Base-by-base conservation (phyloP, 2,888 invertebrate genomes). In the Globia sparganii region DNA sequence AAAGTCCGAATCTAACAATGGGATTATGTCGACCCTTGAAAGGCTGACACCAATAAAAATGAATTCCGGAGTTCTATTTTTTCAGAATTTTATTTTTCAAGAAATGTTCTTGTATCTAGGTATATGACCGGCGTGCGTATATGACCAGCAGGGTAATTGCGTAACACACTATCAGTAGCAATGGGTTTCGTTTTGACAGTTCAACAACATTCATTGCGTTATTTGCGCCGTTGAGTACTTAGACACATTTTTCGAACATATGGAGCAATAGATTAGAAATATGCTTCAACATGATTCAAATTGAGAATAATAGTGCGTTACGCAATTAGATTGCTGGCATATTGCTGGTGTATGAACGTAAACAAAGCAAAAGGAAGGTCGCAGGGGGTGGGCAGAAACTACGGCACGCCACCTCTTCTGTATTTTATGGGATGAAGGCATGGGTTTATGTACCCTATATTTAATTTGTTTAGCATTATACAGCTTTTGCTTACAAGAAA, bases 1-100 rank as follows among this genome's bases (percentile, higher is more conserved):
- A 37, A 72, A 78, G 65, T 76, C 77, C 73, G 67, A 80, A 74
- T 77, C 34, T 75, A 59, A 86, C 86, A 86, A 86, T 84, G 62
- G 80, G 71, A 86, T 80, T 82, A 82, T 67, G 78, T 77, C 65
- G 72, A 58, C 84, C 59, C 72, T 69, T 68, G 66, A 73, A 68
- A 77, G 34, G 15, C 31, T 69, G 64, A 53, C 62, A 81, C 18
- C 40, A 75, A 78, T 77, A 64, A 66, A 80, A 75, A 84, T 72
- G 13, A 34, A 70, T 62, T 62, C 18, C 9, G 4, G 13, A 64
- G 58, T 58, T 18, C 28, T 67, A 62, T 76, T 69, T 78, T 78
- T 79, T 79, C 31, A 46, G 56, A n/a, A 59, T 46, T 31, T 37
- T 43, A 59, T 68, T 68, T 80, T 80, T 81, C n/a, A 21, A 40